Evolutionary conservation across 2,113 vertebrate genomes (phyloP).

Genomic region (Tetrao urogallus): DNA sequence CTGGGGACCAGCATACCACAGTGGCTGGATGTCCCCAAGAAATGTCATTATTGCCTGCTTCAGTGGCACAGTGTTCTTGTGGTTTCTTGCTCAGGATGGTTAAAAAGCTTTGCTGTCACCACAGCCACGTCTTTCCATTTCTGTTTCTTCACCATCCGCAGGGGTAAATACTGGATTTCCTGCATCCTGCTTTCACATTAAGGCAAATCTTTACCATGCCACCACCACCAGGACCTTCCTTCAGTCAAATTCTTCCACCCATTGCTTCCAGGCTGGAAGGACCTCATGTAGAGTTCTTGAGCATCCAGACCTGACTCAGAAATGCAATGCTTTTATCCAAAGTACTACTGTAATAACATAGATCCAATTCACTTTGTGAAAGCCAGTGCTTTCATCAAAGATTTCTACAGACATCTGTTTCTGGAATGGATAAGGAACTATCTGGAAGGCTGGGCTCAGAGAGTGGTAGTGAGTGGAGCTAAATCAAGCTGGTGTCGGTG

Average conservation of each 20-base stretch:
- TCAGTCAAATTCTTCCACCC: background rate
- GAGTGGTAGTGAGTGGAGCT: too few relatives aligned
- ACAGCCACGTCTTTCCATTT: background rate
- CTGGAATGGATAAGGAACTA: too few relatives aligned
- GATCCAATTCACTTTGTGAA: background rate
- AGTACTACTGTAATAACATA: background rate
- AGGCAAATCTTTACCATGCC: rapidly evolving
- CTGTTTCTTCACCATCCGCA: background rate
- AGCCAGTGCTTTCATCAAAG: background rate
- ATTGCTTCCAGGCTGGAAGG: background rate
- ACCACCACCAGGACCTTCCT: background rate
- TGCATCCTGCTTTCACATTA: rapidly evolving
- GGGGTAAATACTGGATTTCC: too few relatives aligned
- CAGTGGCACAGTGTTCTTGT: rapidly evolving
- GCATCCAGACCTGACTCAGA: background rate
- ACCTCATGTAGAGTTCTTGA: background rate
- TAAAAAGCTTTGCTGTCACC: rapidly evolving
- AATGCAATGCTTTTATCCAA: background rate
- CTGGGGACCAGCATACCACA: rapidly evolving
- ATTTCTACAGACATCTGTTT: background rate
- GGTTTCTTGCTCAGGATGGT: background rate
- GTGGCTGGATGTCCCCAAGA: rapidly evolving
- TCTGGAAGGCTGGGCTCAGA: too few relatives aligned
- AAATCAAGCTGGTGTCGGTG: too few relatives aligned
- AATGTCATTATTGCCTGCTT: background rate